These are phyloP conservation scores for Oikopleura vanhoeffeni DNA, from an alignment of 23 tunicate genomes.

Conservation along the genomic window DNA sequence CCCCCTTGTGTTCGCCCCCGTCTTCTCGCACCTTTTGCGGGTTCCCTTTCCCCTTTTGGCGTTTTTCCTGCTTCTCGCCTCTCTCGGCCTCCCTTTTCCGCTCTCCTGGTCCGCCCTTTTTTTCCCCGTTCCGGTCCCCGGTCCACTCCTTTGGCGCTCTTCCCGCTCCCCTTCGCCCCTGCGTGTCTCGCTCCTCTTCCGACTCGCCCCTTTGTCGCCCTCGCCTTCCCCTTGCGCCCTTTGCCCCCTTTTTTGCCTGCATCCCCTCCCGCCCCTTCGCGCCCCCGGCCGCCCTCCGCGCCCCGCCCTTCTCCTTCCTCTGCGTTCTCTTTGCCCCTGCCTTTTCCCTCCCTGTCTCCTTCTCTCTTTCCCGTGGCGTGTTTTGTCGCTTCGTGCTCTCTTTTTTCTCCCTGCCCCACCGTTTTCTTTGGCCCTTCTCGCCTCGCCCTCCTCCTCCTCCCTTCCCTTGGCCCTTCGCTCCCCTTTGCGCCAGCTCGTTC, in stretches of 20 bases:
- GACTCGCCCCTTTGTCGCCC: not conserved
- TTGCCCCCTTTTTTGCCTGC: too few species aligned
- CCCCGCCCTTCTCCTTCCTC: too few species aligned
- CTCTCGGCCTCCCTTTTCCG: conserved; percentile 1
- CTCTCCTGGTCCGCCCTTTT: not conserved
- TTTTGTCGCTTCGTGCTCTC: too few species aligned
- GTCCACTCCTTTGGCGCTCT: not conserved
- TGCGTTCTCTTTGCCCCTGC: too few species aligned
- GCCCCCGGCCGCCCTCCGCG: too few species aligned
- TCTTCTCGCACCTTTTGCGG: not conserved
- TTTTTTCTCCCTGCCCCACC: too few species aligned
- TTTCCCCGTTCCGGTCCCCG: not conserved
- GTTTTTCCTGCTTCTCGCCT: not conserved
- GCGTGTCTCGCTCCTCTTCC: not conserved
- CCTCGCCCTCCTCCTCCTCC: too few species aligned
- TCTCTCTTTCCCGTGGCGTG: too few species aligned
- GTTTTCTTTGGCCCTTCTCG: too few species aligned
- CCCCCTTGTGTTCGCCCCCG: not conserved
- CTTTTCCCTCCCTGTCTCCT: too few species aligned
- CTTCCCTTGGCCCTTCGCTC: too few species aligned
- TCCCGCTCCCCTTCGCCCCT: not conserved
- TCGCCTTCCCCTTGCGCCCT: not conserved
- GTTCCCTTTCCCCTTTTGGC: not conserved
- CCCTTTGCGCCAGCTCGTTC: not conserved
- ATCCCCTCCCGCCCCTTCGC: too few species aligned